Evolutionary conservation across 2,888 invertebrate genomes (phyloP).

Genomic region (Leptothorax acervorum): DNA sequence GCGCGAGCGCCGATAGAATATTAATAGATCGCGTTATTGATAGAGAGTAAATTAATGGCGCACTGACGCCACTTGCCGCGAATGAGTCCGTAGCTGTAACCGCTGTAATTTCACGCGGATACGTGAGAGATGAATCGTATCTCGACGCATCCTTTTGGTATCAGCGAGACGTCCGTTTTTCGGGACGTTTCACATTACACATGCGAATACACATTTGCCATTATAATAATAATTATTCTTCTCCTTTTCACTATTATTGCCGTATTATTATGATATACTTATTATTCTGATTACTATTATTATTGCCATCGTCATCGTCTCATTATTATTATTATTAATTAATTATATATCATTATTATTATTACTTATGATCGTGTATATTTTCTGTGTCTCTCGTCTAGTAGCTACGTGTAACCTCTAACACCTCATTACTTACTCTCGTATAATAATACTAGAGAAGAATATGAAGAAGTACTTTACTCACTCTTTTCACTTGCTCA

Average conservation of each 20-base stretch:
- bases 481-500: constrained; percentile 62
- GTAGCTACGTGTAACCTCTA: constrained; percentile 72
- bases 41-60: constrained; percentile 11
- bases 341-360: constrained; percentile 69
- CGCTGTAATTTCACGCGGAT: neutral
- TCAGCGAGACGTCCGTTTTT: constrained; percentile 38
- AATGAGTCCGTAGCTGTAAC: neutral
- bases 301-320: constrained; percentile 72
- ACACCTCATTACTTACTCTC: constrained; percentile 65
- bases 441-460: constrained; percentile 58
- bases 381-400: constrained; percentile 79
- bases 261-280: constrained; percentile 72
- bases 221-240: constrained; percentile 68
- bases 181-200: constrained; percentile 13
- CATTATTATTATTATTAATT: constrained; percentile 70
- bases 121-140: constrained; percentile 20
- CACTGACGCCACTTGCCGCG: neutral
- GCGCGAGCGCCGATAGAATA: constrained; percentile 1
- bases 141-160: constrained; percentile 20
- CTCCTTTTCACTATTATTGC: constrained; percentile 71
- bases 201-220: constrained; percentile 64
- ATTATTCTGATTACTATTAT: constrained; percentile 76
- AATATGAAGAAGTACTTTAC: constrained; percentile 51
- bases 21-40: constrained; percentile 25
- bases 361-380: constrained; percentile 72